Conservation (phyloP, 2,888 invertebrate genomes). For the Bhutanitis thaidina region DNA sequence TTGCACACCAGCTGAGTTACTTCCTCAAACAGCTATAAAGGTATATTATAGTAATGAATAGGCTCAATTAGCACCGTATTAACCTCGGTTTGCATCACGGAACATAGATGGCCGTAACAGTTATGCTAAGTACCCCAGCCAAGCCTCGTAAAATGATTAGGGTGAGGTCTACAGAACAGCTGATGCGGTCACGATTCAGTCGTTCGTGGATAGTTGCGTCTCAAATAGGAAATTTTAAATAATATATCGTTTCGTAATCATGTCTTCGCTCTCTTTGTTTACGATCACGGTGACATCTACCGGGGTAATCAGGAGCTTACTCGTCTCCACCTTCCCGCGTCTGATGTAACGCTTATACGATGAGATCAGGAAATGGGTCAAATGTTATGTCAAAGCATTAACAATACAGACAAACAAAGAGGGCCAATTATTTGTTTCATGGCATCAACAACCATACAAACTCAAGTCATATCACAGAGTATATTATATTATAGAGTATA, state of each 20-base stretch:
- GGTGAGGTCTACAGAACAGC: neutral
- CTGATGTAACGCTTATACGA: no score
- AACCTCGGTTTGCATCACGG: conserved; percentile 23
- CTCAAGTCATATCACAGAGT: no score
- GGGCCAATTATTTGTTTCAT: no score
- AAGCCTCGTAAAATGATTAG: conserved; percentile 1
- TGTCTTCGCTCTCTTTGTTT: no score
- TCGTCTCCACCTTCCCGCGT: no score
- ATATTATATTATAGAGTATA: no score
- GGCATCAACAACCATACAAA: no score
- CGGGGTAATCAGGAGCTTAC: no score
- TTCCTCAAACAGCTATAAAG: conserved; percentile 20
- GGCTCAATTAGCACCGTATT: conserved; percentile 29
- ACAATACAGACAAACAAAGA: no score
- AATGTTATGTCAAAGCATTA: no score
- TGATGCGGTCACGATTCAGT: conserved; percentile 10
- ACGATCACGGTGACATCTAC: no score
- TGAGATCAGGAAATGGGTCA: no score
- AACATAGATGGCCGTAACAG: conserved; percentile 5
- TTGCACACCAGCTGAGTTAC: neutral
- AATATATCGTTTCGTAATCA: neutral
- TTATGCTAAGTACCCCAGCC: conserved; percentile 12
- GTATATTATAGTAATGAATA: conserved; percentile 26
- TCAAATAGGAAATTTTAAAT: neutral
- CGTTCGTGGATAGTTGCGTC: neutral